Percentiles rank a stretch among this genome's conserved stretches.
These are phyloP conservation scores for Strigamia maritima DNA, from an alignment of 2,888 invertebrate species.

Conservation along the genomic window DNA sequence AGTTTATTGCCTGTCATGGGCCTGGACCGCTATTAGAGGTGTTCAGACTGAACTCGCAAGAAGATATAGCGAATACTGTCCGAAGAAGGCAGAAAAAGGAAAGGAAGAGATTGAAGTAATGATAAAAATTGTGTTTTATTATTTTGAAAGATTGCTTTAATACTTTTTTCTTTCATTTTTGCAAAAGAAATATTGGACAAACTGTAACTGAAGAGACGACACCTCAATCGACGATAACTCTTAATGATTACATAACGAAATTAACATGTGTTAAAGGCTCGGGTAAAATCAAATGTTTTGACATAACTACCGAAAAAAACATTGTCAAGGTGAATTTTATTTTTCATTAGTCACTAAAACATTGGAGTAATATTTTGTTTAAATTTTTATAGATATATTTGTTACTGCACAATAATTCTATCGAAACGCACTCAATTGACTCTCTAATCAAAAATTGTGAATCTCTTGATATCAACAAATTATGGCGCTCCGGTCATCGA, in stretches of 20 bases:
- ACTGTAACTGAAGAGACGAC: neutral
- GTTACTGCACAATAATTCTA: constrained; percentile 28
- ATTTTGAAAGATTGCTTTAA: neutral
- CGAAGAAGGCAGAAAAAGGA: constrained; percentile 76
- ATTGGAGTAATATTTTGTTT: neutral
- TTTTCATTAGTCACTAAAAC: neutral
- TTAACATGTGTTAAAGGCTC: constrained; percentile 61
- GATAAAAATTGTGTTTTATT: neutral
- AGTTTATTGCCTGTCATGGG: constrained; percentile 76
- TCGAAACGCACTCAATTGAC: neutral
- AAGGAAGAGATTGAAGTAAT: constrained; percentile 49
- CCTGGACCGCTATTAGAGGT: constrained; percentile 76
- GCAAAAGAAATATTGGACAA: neutral
- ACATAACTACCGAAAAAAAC: constrained; percentile 52
- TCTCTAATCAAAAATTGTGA: neutral
- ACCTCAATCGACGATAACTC: constrained; percentile 49
- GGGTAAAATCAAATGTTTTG: constrained; percentile 62
- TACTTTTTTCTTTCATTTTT: constrained; percentile 12
- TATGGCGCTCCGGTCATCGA: constrained; percentile 70
- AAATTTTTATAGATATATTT: neutral
- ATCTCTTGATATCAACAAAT: neutral
- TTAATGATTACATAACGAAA: constrained; percentile 71
- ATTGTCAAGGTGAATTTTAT: neutral
- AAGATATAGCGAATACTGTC: constrained; percentile 67
- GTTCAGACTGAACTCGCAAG: constrained; percentile 73